These are phyloP conservation scores for Coecobrya sp. DNA, from an alignment of 2,888 invertebrate genomes.

Conservation along the genomic window DNA sequence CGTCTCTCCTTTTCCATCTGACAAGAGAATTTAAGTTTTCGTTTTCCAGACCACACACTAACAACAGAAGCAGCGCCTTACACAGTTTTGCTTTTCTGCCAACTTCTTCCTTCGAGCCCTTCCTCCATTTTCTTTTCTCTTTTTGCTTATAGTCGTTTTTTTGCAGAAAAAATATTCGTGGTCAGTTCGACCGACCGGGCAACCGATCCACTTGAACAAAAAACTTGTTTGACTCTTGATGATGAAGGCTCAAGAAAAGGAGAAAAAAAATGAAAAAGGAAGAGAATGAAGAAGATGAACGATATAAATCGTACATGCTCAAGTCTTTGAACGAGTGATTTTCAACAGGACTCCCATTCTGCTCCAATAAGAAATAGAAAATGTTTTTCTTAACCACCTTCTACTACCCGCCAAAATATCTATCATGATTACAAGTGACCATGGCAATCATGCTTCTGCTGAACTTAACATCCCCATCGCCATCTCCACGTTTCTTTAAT, in stretches of 20 bases:
- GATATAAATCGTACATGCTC: background rate
- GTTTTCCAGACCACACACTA: background rate
- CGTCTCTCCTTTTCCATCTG: slow-evolving; percentile 11
- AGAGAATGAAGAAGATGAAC: slow-evolving; percentile 33
- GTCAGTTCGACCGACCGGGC: slow-evolving; percentile 51
- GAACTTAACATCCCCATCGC: background rate
- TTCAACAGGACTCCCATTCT: background rate
- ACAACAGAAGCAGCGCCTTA: slow-evolving; percentile 11
- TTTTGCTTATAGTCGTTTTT: background rate
- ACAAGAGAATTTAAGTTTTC: slow-evolving; percentile 44
- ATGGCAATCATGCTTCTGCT: background rate
- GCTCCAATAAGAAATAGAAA: background rate
- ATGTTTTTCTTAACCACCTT: background rate
- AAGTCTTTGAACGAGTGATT: background rate
- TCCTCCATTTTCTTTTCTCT: background rate
- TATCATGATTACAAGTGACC: slow-evolving; percentile 9
- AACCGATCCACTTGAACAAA: slow-evolving; percentile 45
- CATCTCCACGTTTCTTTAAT: background rate
- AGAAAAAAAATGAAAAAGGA: background rate
- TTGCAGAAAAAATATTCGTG: slow-evolving; percentile 52
- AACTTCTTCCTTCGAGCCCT: slow-evolving; percentile 37
- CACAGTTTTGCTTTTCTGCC: slow-evolving; percentile 71
- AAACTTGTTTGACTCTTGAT: slow-evolving; percentile 58
- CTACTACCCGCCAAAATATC: slow-evolving; percentile 1
- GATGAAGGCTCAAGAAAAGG: slow-evolving; percentile 14